A percentile compares a stretch with the other conserved stretches of the same genome.
phyloP scores from a whole-genome alignment of 2,797 vertebrate genomes.

The Enoplosus armatus region DNA sequence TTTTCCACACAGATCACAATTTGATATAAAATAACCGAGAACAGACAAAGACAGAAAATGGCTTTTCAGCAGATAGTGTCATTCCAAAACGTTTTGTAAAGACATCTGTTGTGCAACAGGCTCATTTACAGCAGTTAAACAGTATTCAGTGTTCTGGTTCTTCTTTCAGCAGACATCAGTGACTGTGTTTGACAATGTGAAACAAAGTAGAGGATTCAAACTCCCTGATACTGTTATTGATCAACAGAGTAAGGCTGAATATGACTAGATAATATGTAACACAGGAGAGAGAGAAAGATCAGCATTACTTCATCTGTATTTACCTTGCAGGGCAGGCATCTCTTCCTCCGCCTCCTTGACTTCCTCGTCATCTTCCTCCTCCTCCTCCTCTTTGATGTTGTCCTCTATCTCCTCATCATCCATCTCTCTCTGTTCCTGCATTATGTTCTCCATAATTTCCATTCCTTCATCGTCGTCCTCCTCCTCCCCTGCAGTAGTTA shows the following conservation, averaged over 20 bases:
- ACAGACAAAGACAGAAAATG: conserved; percentile 1
- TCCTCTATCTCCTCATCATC: conserved; percentile 74
- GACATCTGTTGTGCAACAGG: neutral
- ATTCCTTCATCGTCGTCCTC: conserved; percentile 81
- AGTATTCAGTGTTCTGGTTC: neutral
- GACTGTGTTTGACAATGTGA: neutral
- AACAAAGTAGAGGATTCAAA: neutral
- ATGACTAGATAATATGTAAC: neutral
- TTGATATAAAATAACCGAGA: conserved; percentile 4
- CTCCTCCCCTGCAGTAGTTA: conserved; percentile 45
- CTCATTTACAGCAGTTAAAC: neutral
- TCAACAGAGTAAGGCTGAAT: neutral
- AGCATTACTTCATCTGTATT: neutral
- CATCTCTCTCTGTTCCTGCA: conserved; percentile 87
- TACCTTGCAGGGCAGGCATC: conserved; percentile 77
- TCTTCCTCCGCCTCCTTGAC: conserved; percentile 61
- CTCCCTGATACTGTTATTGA: neutral
- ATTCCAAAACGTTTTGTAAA: neutral
- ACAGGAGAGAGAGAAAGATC: neutral
- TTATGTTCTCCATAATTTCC: conserved; percentile 87
- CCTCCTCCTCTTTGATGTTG: conserved; percentile 73
- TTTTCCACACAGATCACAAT: conserved; percentile 10
- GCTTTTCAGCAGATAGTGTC: conserved; percentile 8
- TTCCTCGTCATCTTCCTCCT: conserved; percentile 71
- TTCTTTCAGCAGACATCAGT: conserved; percentile 10